These are phyloP conservation scores for Dynastes hyllus DNA, from an alignment of 2,888 invertebrate species.

Conservation along the genomic window DNA sequence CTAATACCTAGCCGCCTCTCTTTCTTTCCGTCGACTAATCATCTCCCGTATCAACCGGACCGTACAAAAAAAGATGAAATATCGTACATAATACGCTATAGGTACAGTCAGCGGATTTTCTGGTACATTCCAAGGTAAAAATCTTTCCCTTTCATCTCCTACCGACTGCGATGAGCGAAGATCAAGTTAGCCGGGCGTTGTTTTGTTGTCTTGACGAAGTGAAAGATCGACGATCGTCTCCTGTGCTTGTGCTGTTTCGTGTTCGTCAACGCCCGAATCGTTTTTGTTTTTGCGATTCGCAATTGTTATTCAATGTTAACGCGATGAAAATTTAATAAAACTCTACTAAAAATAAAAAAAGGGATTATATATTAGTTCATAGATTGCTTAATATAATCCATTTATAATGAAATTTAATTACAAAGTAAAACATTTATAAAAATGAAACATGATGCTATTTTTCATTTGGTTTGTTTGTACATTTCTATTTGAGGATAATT, in stretches of 20 bases:
- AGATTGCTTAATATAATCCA: too few relatives aligned
- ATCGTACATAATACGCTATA: constrained; percentile 51
- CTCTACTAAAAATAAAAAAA: too few relatives aligned
- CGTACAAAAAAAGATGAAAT: constrained; percentile 52
- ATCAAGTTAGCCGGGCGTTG: neutral
- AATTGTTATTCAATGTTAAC: too few relatives aligned
- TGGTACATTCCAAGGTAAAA: constrained; percentile 50
- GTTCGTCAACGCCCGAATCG: too few relatives aligned
- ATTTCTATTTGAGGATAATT: too few relatives aligned
- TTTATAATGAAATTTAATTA: too few relatives aligned
- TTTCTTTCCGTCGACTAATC: constrained; percentile 56
- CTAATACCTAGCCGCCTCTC: constrained; percentile 51
- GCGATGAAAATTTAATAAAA: too few relatives aligned
- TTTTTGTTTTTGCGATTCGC: too few relatives aligned
- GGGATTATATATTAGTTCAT: too few relatives aligned
- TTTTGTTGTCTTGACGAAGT: constrained; percentile 5
- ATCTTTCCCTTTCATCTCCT: constrained; percentile 42
- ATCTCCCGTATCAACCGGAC: constrained; percentile 53
- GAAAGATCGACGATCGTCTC: neutral
- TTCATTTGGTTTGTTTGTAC: too few relatives aligned
- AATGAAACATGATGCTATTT: too few relatives aligned
- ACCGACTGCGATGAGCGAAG: constrained; percentile 12
- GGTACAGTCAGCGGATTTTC: neutral
- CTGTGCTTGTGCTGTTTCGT: neutral
- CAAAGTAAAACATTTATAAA: too few relatives aligned